These are phyloP conservation scores for Caenorhabditis sp. DNA, from an alignment of 2,888 invertebrate genomes.

Conservation along the genomic window DNA sequence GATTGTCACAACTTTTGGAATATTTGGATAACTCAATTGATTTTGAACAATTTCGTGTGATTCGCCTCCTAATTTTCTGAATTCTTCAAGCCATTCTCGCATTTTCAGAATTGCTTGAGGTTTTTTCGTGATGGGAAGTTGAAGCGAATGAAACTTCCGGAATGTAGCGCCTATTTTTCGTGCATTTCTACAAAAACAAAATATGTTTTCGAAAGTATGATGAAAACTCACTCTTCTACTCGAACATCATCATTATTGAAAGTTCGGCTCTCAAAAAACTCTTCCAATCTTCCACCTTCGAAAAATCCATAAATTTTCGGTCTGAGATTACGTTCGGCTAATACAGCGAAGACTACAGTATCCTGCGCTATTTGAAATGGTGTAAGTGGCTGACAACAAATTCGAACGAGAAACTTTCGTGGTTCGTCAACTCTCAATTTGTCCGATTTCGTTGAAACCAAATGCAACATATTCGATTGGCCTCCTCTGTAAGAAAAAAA, in stretches of 20 bases:
- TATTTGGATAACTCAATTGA: conserved; percentile 10
- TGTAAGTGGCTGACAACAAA: conserved; percentile 50
- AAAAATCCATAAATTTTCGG: conserved; percentile 93
- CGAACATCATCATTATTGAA: conserved; percentile 12
- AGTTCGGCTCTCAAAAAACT: conserved; percentile 80
- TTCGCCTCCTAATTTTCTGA: conserved; percentile 11
- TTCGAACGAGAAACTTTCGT: conserved; percentile 10
- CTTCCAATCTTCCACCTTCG: conserved; percentile 90
- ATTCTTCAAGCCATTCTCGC: conserved; percentile 9
- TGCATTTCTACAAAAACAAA: not conserved
- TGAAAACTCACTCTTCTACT: not conserved
- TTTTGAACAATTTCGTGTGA: conserved; percentile 12
- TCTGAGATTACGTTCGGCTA: conserved; percentile 89
- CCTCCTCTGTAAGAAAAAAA: too few species aligned
- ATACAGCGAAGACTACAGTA: conserved; percentile 90
- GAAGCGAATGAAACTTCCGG: conserved; percentile 18
- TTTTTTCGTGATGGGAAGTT: conserved; percentile 21
- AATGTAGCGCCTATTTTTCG: not conserved
- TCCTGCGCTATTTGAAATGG: conserved; percentile 84
- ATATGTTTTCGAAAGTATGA: not conserved
- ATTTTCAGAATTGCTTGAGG: conserved; percentile 11
- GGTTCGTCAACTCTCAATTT: too few species aligned
- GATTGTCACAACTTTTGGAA: conserved; percentile 6
- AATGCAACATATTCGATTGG: too few species aligned
- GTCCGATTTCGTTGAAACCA: too few species aligned